phyloP scores from a whole-genome alignment of 2,797 vertebrate species.

The Hemitrygon akajei region DNA sequence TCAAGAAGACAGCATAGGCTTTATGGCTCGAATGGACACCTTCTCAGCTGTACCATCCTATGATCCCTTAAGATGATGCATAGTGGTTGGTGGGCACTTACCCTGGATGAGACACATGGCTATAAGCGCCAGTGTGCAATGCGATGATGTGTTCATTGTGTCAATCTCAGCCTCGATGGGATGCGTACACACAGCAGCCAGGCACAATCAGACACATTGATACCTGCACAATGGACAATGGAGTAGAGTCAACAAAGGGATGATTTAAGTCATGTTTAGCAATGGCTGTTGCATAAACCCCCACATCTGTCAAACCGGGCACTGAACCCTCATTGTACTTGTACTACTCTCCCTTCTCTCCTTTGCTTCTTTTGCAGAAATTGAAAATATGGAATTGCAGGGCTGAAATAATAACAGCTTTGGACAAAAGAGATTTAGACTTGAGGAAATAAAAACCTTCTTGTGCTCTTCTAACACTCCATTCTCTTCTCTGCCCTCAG shows the following conservation, averaged over 20 bases:
- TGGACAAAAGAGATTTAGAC: neutral
- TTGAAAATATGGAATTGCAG: neutral
- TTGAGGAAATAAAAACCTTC: neutral
- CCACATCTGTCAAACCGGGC: slow-evolving; percentile 14
- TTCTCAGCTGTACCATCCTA: neutral
- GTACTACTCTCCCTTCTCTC: neutral
- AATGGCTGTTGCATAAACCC: neutral
- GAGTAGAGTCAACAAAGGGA: slow-evolving; percentile 10
- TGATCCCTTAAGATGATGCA: neutral
- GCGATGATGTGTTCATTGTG: slow-evolving; percentile 12
- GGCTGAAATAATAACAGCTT: neutral
- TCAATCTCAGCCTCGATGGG: slow-evolving; percentile 18
- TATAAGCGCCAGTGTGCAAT: slow-evolving; percentile 18
- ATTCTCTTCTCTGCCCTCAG: too few relatives aligned
- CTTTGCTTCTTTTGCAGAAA: neutral
- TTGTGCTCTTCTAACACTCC: neutral
- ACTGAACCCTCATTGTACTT: slow-evolving; percentile 27
- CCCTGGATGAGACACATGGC: slow-evolving; percentile 27
- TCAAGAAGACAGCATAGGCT: neutral
- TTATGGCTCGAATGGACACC: neutral
- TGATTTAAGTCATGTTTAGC: neutral
- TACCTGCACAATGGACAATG: slow-evolving; percentile 36
- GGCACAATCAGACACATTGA: slow-evolving; percentile 35
- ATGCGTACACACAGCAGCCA: neutral
- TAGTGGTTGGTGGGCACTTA: neutral